Conservation (phyloP, 1,140 invertebrate genomes). For the Choristoneura fumiferana region DNA sequence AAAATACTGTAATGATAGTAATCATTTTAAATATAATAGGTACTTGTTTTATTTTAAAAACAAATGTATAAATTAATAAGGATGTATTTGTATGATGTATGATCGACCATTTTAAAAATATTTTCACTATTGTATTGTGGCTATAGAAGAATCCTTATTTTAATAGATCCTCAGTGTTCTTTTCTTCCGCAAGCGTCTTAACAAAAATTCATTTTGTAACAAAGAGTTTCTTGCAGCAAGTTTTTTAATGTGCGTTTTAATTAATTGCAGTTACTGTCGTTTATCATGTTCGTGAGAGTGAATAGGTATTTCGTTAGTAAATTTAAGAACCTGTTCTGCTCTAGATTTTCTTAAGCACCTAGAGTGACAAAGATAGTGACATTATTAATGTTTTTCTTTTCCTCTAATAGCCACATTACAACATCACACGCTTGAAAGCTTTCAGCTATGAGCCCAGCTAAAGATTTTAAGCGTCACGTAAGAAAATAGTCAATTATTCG, state of each 20-base stretch:
- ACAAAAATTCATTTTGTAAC: background rate
- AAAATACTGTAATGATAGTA: conserved; percentile 8
- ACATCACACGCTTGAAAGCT: conserved; percentile 65
- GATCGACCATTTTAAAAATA: conserved; percentile 10
- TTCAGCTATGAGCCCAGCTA: conserved; percentile 70
- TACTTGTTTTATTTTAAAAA: conserved; percentile 24
- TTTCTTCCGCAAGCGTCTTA: too few relatives aligned
- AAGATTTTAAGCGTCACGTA: conserved; percentile 68
- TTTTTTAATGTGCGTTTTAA: too few relatives aligned
- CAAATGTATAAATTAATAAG: background rate
- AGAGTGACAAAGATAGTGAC: background rate
- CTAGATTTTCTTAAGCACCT: too few relatives aligned
- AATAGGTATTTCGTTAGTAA: too few relatives aligned
- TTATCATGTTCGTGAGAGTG: too few relatives aligned
- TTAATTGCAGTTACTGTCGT: too few relatives aligned
- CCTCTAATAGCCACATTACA: conserved; percentile 12
- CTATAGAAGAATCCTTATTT: background rate
- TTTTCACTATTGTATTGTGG: conserved; percentile 3
- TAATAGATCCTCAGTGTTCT: too few relatives aligned
- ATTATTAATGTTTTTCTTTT: background rate
- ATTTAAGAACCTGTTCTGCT: too few relatives aligned
- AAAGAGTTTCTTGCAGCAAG: background rate
- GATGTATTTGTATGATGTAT: conserved; percentile 6
- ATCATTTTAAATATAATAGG: conserved; percentile 16
- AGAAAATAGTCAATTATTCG: conserved; percentile 60